A percentile compares a stretch with the other conserved stretches of the same genome.
Conservation (phyloP, 2,797 vertebrate genomes). For the Muscicapa striata region DNA sequence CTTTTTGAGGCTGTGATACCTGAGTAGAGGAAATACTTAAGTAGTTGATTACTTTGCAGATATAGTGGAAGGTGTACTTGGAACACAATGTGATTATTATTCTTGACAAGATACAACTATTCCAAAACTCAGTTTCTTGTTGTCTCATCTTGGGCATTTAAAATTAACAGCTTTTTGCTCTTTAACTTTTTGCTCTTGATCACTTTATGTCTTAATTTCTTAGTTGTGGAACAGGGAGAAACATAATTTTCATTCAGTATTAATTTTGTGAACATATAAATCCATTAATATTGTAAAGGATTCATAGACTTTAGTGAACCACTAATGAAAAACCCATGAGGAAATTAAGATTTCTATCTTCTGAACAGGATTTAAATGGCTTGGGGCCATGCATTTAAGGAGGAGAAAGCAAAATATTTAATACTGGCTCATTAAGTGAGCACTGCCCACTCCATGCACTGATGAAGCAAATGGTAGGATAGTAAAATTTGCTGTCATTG, state of each 20-base stretch:
- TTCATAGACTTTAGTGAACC: not conserved
- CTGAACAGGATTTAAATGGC: not conserved
- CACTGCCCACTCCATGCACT: not conserved
- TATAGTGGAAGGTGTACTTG: not conserved
- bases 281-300: not conserved
- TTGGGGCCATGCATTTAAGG: not conserved
- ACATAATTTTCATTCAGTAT: not conserved
- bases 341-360: not conserved
- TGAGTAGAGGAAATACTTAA: not conserved
- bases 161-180: not conserved
- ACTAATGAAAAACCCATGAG: not conserved
- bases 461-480: not conserved
- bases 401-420: constrained; percentile 49
- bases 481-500: constrained; percentile 16
- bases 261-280: not conserved
- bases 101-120: not conserved
- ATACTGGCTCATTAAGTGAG: not conserved
- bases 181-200: not conserved
- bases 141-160: not conserved
- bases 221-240: not conserved
- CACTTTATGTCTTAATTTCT: not conserved
- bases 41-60: not conserved
- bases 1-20: not conserved
- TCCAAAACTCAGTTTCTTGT: not conserved
- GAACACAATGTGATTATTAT: not conserved